Base-by-base conservation (phyloP, 2,888 invertebrate genomes). In the Lasioglossum figueresi region DNA sequence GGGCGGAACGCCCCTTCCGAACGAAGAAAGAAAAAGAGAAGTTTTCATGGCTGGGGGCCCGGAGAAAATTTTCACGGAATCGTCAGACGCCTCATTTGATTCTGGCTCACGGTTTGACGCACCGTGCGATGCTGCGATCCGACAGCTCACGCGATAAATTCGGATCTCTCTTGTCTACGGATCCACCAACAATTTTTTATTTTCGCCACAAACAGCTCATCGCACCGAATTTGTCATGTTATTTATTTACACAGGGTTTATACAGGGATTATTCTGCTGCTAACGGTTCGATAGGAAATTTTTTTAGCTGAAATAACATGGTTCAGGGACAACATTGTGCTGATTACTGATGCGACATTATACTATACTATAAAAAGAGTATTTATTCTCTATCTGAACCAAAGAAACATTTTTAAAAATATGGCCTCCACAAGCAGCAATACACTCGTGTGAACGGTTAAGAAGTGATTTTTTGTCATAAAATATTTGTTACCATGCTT, bases 11-110 rank as follows among this genome's bases (percentile, higher is more conserved):
- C 88, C 87, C 87, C 90, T 84, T 83, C 77, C 76, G 78, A 68
- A 74, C 74, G 56, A 52, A 68, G 73, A 71, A 80, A 83, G 76
- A 76, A 63, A 75, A 80, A 72, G 66, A 76, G 85, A 82, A 83
- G 73, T 88, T 87, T 91, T 86, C 84, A 86, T 85, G 84, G 79
- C 27, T 82, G 76, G 84, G 82, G 86, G 79, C 75, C 40, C 71
- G 77, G 56, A 79, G 77, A 88, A 91, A 92, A 92, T 92, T 92
- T 91, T 90, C 88, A 87, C 88, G 84, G 88, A 91, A 93, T 93
- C 88, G 92, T 89, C 91, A 89, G 91, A 91, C 93, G 93, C 92
- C 93, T 94, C 93, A 93, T 94, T 94, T 93, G 89, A 93, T 91
- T 88, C 90, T 88, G 88, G 88, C 90, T 88, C 86, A 84, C 81